Evolutionary conservation across 2,888 invertebrate genomes (phyloP).

Genomic region (Limnephilus rhombicus): DNA sequence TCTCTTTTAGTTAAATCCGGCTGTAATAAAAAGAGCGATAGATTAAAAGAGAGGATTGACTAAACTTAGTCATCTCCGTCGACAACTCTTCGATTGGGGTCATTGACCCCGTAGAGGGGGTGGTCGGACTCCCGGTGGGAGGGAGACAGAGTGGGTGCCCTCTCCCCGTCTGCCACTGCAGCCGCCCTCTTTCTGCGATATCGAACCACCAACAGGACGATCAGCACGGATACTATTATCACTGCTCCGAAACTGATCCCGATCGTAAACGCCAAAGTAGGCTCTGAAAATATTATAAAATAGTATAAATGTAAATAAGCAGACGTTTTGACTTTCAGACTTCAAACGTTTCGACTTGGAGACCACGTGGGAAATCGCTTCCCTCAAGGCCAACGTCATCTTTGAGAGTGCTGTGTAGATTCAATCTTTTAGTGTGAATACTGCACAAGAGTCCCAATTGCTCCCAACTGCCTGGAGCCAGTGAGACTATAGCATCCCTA

Average conservation of each 20-base stretch:
- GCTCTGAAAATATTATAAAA: constrained; percentile 45
- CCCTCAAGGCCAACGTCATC: too few species aligned
- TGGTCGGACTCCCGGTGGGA: neutral
- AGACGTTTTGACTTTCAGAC: too few species aligned
- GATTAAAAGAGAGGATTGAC: neutral
- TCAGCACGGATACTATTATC: constrained; percentile 25
- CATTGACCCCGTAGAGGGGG: constrained; percentile 15
- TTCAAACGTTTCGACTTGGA: too few species aligned
- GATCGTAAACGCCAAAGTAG: constrained; percentile 52
- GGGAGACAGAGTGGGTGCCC: neutral
- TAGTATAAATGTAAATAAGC: too few species aligned
- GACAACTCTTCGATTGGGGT: neutral
- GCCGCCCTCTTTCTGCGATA: constrained; percentile 28
- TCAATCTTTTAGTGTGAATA: too few species aligned
- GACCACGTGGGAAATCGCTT: too few species aligned
- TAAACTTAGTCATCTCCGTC: neutral
- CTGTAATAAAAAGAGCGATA: neutral
- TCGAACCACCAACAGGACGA: neutral
- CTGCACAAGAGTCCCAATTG: too few species aligned
- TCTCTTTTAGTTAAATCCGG: neutral
- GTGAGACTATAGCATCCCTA: too few species aligned
- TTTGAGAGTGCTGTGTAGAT: too few species aligned
- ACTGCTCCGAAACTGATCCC: constrained; percentile 57
- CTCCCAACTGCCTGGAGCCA: too few species aligned
- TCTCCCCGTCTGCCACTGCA: constrained; percentile 8